Evolutionary conservation across 2,797 vertebrate species (phyloP).

Genomic region (Pangasius djambal): DNA sequence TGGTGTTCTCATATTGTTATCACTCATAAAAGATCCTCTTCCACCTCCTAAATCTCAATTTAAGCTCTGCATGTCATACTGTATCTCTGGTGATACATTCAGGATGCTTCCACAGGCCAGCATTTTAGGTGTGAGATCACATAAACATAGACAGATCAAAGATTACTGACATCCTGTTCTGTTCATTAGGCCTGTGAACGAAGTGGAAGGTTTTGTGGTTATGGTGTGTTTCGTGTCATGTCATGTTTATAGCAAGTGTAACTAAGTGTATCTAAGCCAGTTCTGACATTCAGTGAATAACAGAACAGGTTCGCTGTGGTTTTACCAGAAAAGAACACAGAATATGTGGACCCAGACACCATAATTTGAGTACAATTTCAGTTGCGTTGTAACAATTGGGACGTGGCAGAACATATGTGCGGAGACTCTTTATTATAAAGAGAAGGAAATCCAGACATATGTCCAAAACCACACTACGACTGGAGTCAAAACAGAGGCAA

Average conservation of each 20-base stretch:
- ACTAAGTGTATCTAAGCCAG: too few species aligned
- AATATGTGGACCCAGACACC: constrained; percentile 15
- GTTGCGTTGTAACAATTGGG: background rate
- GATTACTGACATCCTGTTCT: background rate
- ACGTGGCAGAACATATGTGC: background rate
- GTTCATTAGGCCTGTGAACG: background rate
- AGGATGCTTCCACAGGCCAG: background rate
- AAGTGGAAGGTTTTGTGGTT: background rate
- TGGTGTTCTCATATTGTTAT: background rate
- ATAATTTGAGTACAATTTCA: constrained; percentile 14
- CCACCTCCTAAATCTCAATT: background rate
- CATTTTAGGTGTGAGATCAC: background rate
- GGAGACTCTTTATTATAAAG: constrained; percentile 12
- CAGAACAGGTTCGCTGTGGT: constrained; percentile 1
- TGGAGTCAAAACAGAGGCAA: background rate
- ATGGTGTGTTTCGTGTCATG: background rate
- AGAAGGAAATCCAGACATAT: background rate
- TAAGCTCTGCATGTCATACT: background rate
- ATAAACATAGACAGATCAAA: background rate
- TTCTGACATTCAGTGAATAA: constrained; percentile 1
- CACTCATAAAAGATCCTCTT: background rate
- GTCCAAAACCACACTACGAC: constrained; percentile 8
- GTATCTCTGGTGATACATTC: background rate
- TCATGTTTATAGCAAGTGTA: background rate
- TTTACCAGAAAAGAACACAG: background rate